Base-by-base conservation (phyloP, 1,140 invertebrate species). In the Apis dorsata region DNA sequence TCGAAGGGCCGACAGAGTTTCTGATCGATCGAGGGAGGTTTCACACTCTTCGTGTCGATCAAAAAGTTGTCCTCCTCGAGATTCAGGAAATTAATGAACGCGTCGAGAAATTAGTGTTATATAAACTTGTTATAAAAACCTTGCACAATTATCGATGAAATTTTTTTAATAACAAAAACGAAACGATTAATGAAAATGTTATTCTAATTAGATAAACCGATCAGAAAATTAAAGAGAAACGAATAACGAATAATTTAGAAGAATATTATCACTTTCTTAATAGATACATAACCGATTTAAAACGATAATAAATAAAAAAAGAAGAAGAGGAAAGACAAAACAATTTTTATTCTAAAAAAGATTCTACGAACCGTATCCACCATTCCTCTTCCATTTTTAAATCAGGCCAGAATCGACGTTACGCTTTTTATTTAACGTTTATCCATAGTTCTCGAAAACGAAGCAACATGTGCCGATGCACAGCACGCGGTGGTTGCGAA, bases 381-480 rank as follows among this genome's bases (percentile, higher is more conserved):
- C 53, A 13, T 55, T 55, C 1, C 12, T 13, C 53, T 5, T 59
- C 57, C 4, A 13, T 19, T 19, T 59, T 63, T 17, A 13, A 24
- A 28, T 55, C 0, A 3, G 4, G 0, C 4, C 5, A 11, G 19
- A 28, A 72, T 71, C 17, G 9, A 17, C n/a, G 1, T 49, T 1
- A 8, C 10, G 1, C 24, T 24, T 10, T 74, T 60, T 44, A 60
- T 62, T 60, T 17, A 73, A 44, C 34, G 34, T 34, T 21, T 3
- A 17, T 34, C 15, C n/a, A 2, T 24, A 1, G 13, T 49, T 51
- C 21, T 7, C 69, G 24, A 44, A 24, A 34, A 63, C 74, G 71
- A 78, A 86, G 60, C 63, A 63, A 57, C 21, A 70, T 15, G 34
- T 74, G 77, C 79, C 75, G 57, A 83, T 86, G 86, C 49, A 44